These are phyloP conservation scores for Diarsia rubi DNA, from an alignment of 2,888 invertebrate genomes.

Conservation along the genomic window DNA sequence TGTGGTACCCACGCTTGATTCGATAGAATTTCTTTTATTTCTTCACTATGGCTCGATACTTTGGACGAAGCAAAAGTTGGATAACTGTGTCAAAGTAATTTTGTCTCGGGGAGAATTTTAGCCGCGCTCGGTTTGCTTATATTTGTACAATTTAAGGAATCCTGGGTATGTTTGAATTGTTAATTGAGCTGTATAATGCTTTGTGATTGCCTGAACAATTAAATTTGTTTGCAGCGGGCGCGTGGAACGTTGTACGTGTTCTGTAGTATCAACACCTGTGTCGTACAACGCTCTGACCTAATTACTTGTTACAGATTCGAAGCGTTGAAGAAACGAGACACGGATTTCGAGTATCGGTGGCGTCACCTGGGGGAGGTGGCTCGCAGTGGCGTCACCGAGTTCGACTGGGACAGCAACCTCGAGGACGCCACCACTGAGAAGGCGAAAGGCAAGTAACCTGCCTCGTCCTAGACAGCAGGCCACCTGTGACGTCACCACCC, in stretches of 20 bases:
- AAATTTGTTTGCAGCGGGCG: slow-evolving; percentile 36
- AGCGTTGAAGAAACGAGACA: slow-evolving; percentile 94
- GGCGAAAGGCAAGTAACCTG: slow-evolving; percentile 83
- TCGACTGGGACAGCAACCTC: slow-evolving; percentile 96
- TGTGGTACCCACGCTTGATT: slow-evolving; percentile 66
- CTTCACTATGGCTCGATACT: slow-evolving; percentile 43
- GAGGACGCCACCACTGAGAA: slow-evolving; percentile 92
- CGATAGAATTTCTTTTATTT: slow-evolving; percentile 69
- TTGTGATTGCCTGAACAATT: slow-evolving; percentile 53
- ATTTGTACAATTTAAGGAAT: slow-evolving; percentile 56
- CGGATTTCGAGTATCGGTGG: slow-evolving; percentile 95
- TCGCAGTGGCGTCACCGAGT: slow-evolving; percentile 94
- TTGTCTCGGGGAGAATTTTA: slow-evolving; percentile 51
- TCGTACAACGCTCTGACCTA: slow-evolving; percentile 46
- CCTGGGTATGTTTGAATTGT: slow-evolving; percentile 54
- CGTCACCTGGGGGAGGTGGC: slow-evolving; percentile 96
- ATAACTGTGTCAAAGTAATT: slow-evolving; percentile 63
- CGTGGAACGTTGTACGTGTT: slow-evolving; percentile 43
- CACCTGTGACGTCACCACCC: slow-evolving; percentile 62
- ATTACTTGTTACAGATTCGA: slow-evolving; percentile 92
- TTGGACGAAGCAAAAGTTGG: slow-evolving; percentile 45
- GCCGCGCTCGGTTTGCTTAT: slow-evolving; percentile 31
- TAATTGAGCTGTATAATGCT: slow-evolving; percentile 62
- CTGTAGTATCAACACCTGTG: slow-evolving; percentile 51
- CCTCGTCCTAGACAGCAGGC: slow-evolving; percentile 1